Conservation (phyloP, 2,888 invertebrate species). For the Vannuccia rotundouncinata region DNA sequence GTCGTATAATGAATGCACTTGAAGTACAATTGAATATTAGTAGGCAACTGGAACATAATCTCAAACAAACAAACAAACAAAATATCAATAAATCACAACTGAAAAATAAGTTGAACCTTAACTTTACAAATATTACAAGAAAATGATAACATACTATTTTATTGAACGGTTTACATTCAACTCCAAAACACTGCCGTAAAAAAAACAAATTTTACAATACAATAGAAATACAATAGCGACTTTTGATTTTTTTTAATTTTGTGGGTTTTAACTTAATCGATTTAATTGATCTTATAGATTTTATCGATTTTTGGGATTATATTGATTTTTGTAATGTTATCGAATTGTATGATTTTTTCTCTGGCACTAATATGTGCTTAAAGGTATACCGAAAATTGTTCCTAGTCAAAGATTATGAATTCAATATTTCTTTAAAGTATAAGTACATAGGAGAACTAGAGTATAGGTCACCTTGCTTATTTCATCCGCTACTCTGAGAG, state of each 20-base stretch:
- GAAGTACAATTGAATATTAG: too few species aligned
- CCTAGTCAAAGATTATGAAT: neutral
- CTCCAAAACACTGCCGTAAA: neutral
- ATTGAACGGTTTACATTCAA: neutral
- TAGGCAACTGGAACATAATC: neutral
- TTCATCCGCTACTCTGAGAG: conserved; percentile 91
- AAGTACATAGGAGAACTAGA: too few species aligned
- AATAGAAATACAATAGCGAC: too few species aligned
- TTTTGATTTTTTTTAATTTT: too few species aligned
- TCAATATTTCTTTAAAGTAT: too few species aligned
- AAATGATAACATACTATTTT: neutral
- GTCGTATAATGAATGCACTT: too few species aligned
- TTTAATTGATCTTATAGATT: too few species aligned
- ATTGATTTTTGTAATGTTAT: too few species aligned
- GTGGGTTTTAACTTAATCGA: too few species aligned
- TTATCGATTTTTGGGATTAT: too few species aligned
- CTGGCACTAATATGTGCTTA: neutral
- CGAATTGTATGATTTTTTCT: too few species aligned
- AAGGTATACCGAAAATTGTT: neutral
- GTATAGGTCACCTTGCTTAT: conserved; percentile 72
- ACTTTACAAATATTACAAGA: neutral
- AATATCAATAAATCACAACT: neutral
- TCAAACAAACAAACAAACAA: neutral
- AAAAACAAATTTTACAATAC: too few species aligned
- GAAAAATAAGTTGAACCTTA: neutral